phyloP scores from a whole-genome alignment of 2,888 invertebrate species.

The Exocentrus adspersus region DNA sequence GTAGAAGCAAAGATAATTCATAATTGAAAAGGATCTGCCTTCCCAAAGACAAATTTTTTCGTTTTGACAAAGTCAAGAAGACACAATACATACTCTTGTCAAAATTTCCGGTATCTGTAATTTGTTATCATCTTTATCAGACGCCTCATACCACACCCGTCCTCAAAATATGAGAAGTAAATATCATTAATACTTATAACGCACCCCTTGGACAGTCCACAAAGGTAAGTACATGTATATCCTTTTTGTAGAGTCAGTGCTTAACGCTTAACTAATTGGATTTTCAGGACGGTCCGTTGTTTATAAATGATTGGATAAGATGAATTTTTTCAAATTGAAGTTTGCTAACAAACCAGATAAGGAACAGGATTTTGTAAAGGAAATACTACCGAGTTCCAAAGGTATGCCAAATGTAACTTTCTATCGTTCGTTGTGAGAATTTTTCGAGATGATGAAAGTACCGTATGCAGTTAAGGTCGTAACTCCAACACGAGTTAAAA shows the following conservation, averaged over 20 bases:
- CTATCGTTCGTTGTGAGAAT: background rate
- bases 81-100: conserved; percentile 24
- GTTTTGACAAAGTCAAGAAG: conserved; percentile 26
- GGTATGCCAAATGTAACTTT: conserved; percentile 28
- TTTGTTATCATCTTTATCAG: conserved; percentile 18
- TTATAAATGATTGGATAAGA: conserved; percentile 40
- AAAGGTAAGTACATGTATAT: conserved; percentile 9
- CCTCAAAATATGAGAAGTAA: conserved; percentile 3
- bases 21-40: too few species aligned
- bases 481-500: conserved; percentile 21
- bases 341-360: conserved; percentile 44
- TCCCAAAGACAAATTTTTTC: too few species aligned
- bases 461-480: conserved; percentile 31
- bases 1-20: too few species aligned
- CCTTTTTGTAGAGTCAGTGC: too few species aligned
- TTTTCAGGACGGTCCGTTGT: conserved; percentile 41
- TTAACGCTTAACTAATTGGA: too few species aligned
- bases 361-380: conserved; percentile 17
- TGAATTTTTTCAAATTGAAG: conserved; percentile 50
- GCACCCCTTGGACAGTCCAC: conserved; percentile 10
- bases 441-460: conserved; percentile 44
- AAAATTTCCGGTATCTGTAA: conserved; percentile 33
- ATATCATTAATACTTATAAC: background rate
- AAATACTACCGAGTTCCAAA: conserved; percentile 22
- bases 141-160: background rate